phyloP scores from a whole-genome alignment of 2,888 invertebrate species.

The Pheosia gnoma region DNA sequence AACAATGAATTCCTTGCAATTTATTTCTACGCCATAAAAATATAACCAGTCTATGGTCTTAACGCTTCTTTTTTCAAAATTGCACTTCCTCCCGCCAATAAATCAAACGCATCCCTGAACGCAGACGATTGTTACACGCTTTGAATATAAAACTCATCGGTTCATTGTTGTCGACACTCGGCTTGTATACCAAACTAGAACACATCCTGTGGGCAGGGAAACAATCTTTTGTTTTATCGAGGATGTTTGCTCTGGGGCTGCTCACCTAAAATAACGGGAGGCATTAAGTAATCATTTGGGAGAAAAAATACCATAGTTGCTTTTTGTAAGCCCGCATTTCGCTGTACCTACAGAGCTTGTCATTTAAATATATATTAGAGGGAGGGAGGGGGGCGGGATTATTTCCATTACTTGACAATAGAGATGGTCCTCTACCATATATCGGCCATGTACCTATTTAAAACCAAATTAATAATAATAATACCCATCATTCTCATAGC shows the following conservation, averaged over 20 bases:
- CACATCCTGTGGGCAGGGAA: slow-evolving; percentile 55
- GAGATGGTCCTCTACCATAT: no score
- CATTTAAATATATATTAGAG: no score
- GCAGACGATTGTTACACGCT: slow-evolving; percentile 32
- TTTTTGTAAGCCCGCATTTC: no score
- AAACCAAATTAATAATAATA: no score
- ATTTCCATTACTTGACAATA: no score
- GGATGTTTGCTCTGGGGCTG: slow-evolving; percentile 44
- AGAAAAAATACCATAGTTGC: no score
- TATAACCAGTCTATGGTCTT: neutral
- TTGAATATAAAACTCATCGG: slow-evolving; percentile 58
- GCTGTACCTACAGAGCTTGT: no score
- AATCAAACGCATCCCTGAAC: slow-evolving; percentile 17
- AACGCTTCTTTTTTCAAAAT: neutral
- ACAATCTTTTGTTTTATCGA: slow-evolving; percentile 61
- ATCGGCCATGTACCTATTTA: no score
- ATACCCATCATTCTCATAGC: no score
- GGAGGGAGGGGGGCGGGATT: no score
- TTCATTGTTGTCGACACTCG: slow-evolving; percentile 60
- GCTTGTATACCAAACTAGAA: slow-evolving; percentile 58
- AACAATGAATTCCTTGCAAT: no score
- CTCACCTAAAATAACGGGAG: slow-evolving; percentile 12
- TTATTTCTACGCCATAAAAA: no score
- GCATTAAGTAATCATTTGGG: neutral
- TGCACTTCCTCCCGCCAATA: slow-evolving; percentile 2